Percentiles rank a stretch among this genome's conserved stretches.
Evolutionary conservation across 2,797 vertebrate species (phyloP).

Genomic region (Urocyon cinereoargenteus): DNA sequence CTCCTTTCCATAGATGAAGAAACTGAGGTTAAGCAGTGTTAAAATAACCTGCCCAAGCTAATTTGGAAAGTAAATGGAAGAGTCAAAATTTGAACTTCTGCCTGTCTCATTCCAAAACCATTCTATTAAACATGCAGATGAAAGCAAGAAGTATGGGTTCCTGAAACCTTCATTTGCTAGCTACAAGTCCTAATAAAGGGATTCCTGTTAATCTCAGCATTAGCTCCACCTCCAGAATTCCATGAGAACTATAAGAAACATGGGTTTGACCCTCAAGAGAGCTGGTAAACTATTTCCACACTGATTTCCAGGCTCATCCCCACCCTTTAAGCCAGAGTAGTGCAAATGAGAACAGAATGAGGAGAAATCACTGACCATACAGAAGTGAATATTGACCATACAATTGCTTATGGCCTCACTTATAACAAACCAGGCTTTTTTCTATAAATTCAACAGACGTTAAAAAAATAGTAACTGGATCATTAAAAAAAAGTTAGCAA

Average conservation of each 20-base stretch:
- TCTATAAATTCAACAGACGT: background rate
- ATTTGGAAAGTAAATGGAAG: conserved; percentile 47
- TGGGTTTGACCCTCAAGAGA: background rate
- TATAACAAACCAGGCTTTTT: background rate
- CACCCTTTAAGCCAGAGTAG: background rate
- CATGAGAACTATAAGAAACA: background rate
- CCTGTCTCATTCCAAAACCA: conserved; percentile 24
- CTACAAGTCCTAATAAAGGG: background rate
- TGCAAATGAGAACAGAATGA: background rate
- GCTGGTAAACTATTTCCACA: background rate
- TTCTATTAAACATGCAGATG: background rate
- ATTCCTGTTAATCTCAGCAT: background rate
- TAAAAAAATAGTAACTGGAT: background rate
- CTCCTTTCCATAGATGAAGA: background rate
- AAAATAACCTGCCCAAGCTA: background rate
- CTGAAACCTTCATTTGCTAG: background rate
- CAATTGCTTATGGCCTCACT: background rate
- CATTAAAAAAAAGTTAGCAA: background rate
- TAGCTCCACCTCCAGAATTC: background rate
- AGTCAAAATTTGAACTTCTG: conserved; percentile 50
- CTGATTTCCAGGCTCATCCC: background rate
- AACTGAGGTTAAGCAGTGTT: conserved; percentile 25
- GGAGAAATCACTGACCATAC: background rate
- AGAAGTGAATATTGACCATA: background rate
- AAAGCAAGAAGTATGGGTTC: background rate